phyloP scores from a whole-genome alignment of 2,888 invertebrate species.

The Enchytraeus crypticus region DNA sequence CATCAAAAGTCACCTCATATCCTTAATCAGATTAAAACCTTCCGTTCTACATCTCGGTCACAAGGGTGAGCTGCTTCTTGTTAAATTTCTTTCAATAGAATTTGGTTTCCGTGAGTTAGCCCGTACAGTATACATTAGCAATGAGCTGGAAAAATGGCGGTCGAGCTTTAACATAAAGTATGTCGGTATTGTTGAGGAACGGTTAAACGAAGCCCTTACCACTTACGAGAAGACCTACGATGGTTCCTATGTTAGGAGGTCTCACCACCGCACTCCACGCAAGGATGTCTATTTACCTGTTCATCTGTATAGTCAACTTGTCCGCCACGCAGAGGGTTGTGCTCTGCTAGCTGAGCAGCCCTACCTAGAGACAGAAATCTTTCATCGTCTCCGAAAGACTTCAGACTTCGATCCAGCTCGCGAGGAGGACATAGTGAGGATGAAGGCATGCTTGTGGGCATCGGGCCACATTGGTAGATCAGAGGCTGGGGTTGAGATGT shows the following conservation, averaged over 20 bases:
- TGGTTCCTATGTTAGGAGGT: constrained; percentile 39
- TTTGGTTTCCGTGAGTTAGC: constrained; percentile 61
- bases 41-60: constrained; percentile 61
- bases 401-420: constrained; percentile 12
- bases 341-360: constrained; percentile 43
- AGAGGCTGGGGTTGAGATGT: constrained; percentile 64
- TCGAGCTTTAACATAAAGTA: constrained; percentile 57
- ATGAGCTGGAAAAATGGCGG: constrained; percentile 72
- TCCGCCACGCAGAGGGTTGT: constrained; percentile 58
- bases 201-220: constrained; percentile 77
- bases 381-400: not conserved
- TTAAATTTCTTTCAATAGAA: constrained; percentile 66
- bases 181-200: constrained; percentile 77
- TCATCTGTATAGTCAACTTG: constrained; percentile 76
- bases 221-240: constrained; percentile 71
- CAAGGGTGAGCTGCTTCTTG: constrained; percentile 66
- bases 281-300: constrained; percentile 56
- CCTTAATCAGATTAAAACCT: constrained; percentile 67
- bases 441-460: constrained; percentile 85
- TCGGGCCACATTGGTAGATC: constrained; percentile 70
- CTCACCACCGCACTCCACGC: constrained; percentile 37
- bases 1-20: constrained; percentile 62
- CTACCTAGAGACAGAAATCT: constrained; percentile 4
- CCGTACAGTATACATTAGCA: constrained; percentile 59
- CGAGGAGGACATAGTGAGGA: constrained; percentile 55